phyloP scores from a whole-genome alignment of 2,888 invertebrate species.

The Ischnus inquisitorius region DNA sequence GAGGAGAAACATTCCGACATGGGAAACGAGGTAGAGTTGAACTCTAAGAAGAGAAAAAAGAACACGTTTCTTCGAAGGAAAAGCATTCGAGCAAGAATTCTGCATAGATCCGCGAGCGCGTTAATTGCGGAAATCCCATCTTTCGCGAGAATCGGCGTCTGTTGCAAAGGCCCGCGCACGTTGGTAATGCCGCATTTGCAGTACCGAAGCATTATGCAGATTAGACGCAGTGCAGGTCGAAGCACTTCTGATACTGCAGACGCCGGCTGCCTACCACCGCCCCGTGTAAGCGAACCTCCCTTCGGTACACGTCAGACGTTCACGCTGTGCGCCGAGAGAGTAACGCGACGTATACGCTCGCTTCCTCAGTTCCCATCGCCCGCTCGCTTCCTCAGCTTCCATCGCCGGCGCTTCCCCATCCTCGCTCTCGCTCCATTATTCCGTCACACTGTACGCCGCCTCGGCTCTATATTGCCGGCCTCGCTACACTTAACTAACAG shows the following conservation, averaged over 20 bases:
- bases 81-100: constrained; percentile 22
- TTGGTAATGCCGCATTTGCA: constrained; percentile 46
- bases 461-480: not conserved
- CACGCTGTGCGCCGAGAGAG: constrained; percentile 13
- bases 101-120: constrained; percentile 28
- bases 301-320: constrained; percentile 14
- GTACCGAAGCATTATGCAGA: constrained; percentile 59
- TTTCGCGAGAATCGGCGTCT: not conserved
- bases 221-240: constrained; percentile 65
- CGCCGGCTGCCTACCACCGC: constrained; percentile 34
- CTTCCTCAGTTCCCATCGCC: constrained; percentile 27
- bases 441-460: constrained; percentile 35
- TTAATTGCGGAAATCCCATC: constrained; percentile 32
- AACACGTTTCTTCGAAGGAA: not conserved
- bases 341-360: constrained; percentile 32
- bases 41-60: not conserved
- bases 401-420: not conserved
- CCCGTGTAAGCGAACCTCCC: constrained; percentile 44
- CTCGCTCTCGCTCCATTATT: not conserved
- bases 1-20: no score
- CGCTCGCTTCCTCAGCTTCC: constrained; percentile 22
- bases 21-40: not conserved
- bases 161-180: not conserved
- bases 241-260: constrained; percentile 64
- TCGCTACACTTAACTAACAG: constrained; percentile 47